Percentiles rank a stretch among this genome's conserved stretches.
Conservation (phyloP, 2,113 vertebrate genomes). For the Rhabdornis inornatus region DNA sequence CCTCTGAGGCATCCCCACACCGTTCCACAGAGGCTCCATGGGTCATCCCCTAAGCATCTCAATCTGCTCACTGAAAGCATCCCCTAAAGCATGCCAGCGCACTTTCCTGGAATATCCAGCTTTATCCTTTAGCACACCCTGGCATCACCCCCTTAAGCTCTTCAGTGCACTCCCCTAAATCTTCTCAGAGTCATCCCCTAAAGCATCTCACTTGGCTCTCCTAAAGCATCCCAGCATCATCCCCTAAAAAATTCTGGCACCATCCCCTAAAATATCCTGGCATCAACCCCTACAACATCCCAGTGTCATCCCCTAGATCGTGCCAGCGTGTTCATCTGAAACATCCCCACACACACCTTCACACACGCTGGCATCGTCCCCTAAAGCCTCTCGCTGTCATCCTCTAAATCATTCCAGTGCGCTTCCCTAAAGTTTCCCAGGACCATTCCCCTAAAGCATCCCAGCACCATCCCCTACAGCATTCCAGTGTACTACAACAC, state of each 20-base stretch:
- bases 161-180: background rate
- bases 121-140: background rate
- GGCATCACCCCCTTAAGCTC: background rate
- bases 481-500: background rate
- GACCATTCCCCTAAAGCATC: background rate
- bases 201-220: background rate
- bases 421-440: background rate
- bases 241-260: background rate
- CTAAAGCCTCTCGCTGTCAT: background rate
- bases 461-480: background rate
- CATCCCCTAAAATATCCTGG: background rate
- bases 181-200: background rate
- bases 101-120: background rate
- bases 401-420: background rate
- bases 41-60: background rate
- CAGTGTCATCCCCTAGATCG: background rate
- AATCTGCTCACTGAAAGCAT: background rate
- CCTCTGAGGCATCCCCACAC: background rate
- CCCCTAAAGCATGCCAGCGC: background rate
- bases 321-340: background rate
- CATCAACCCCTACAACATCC: background rate
- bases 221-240: background rate
- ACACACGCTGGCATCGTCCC: background rate
- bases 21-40: background rate
- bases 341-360: background rate